These are phyloP conservation scores for Leptatherina wallacei DNA, from an alignment of 2,797 vertebrate species.

Conservation along the genomic window DNA sequence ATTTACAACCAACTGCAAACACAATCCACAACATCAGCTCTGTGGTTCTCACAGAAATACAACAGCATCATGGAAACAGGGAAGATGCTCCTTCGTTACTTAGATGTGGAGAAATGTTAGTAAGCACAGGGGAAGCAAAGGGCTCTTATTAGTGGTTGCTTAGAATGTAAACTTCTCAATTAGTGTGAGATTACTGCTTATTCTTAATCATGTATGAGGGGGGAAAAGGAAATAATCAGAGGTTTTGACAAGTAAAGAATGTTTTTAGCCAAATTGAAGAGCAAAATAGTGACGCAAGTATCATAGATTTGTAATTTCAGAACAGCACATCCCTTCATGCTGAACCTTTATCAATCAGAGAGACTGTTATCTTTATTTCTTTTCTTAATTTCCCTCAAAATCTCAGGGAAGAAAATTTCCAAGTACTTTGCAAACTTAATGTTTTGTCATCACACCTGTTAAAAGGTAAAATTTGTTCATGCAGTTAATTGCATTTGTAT, in stretches of 20 bases:
- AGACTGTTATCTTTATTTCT: not conserved
- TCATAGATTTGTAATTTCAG: not conserved
- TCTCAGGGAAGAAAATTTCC: slow-evolving; percentile 3
- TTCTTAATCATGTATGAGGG: slow-evolving; percentile 33
- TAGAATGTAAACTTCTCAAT: slow-evolving; percentile 47
- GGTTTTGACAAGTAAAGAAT: slow-evolving; percentile 31
- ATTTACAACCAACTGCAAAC: slow-evolving; percentile 60
- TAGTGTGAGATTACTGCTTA: slow-evolving; percentile 30
- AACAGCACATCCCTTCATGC: not conserved
- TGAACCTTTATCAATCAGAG: slow-evolving; percentile 15
- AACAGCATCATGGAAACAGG: slow-evolving; percentile 42
- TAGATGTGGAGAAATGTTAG: slow-evolving; percentile 43
- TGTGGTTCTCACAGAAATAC: slow-evolving; percentile 57
- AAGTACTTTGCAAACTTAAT: slow-evolving; percentile 14
- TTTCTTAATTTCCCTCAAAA: slow-evolving; percentile 12
- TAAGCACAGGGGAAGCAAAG: slow-evolving; percentile 32
- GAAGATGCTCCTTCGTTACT: slow-evolving; percentile 41
- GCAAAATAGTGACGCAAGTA: slow-evolving; percentile 26
- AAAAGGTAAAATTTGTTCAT: slow-evolving; percentile 48
- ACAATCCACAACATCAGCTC: slow-evolving; percentile 41
- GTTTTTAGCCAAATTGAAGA: slow-evolving; percentile 24
- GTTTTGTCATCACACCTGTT: slow-evolving; percentile 33
- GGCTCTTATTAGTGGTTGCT: slow-evolving; percentile 32
- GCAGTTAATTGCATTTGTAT: slow-evolving; percentile 60
- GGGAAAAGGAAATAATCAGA: slow-evolving; percentile 13